Base-by-base conservation (phyloP, 2,797 vertebrate species). In the Cynopterus sphinx region DNA sequence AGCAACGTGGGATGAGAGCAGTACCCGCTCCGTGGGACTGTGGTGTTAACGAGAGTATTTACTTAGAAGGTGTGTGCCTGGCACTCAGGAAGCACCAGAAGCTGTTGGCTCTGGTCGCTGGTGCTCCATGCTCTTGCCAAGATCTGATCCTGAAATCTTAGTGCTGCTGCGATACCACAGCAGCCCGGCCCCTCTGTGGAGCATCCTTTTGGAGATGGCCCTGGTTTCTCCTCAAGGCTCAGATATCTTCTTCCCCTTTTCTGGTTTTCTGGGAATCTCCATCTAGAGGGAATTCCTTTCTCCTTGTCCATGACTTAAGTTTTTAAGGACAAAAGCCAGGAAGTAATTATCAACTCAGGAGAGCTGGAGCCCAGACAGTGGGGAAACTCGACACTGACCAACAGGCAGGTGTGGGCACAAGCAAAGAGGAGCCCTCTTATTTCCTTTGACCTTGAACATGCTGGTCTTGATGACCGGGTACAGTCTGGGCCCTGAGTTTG, bases 151-250 rank as follows among this genome's bases (percentile, higher is more conserved):
- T 2, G 2, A 22, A 3, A 3, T 13, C 51, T 59, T 8, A 2
- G 17, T n/a, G n/a, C 39, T 4, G 11, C 22, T 0, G 1, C 0
- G 7, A 51, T 21, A 39, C 36, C 1, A 1, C 17, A 1, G 7
- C 15, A 6, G 39, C 82, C 74, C 24, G 19, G 43, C 11, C 51
- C 51, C 33, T 55, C 39, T 0, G 0, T 11, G 86, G 36, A 6
- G 9, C n/a, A 0, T 17, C 67, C 36, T 67, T 31, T 26, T 8
- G 22, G 51, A 22, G 77, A 61, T 17, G 11, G 22, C 55, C 51
- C 5, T 22, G 16, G 16, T 4, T n/a, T 39, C 59, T 46, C 43
- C 68, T 46, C 33, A 15, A 28, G 65, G 75, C 85, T 65, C 19
- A 10, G 19, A 3, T 31, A 43, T 46, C 73, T 75, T 91, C 17